Evolutionary conservation across 2,888 invertebrate genomes (phyloP), one percentile per base, ranked within the genome.

Genomic region (Polyommatus icarus): DNA sequence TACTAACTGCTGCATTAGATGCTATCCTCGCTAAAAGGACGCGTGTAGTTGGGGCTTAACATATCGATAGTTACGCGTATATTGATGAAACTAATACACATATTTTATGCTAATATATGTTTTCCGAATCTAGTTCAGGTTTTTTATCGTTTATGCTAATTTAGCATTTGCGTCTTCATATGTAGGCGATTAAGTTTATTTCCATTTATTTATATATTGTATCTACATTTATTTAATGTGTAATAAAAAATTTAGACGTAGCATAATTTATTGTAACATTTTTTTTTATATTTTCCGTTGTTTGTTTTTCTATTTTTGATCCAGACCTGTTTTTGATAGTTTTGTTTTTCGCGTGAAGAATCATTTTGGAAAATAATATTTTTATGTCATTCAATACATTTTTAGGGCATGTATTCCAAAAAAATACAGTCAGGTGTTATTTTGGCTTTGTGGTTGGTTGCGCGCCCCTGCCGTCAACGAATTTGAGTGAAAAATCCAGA

Each of bases 131-230:
- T 75, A 50, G 75, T 50, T 75, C 75, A 75, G 50, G 50, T 75
- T 54, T 75, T 75, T 75, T 75, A 75, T 75, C 75, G 75, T 75
- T 75, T 75, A 75, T 75, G 75, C 54, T 46, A 75, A 75, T 75
- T 29, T 54, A 75, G 50, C 75, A 75, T 75, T 75, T 73, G 73
- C 73, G 73, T 73, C 73, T 73, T 73, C 73, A 75, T 75, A 75
- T 29, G 75, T 75, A 54, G 75, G 75, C 50, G 75, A 73, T 73
- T 73, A 73, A 73, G 73, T 46, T 46, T 73, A 73, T 46, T 73
- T 73, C 73, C 73, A 73, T 73, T 73, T 73, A 73, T 24, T 67
- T 67, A 67, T 67, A 73, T 73, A 46, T 73, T 73, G 40, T 73
- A 73, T 40, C 46, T 24, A 46, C 24, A 73, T 73, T 73, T 73